These are phyloP conservation scores for Callorhinus ursinus DNA, from an alignment of 2,113 vertebrate species.

Conservation along the genomic window DNA sequence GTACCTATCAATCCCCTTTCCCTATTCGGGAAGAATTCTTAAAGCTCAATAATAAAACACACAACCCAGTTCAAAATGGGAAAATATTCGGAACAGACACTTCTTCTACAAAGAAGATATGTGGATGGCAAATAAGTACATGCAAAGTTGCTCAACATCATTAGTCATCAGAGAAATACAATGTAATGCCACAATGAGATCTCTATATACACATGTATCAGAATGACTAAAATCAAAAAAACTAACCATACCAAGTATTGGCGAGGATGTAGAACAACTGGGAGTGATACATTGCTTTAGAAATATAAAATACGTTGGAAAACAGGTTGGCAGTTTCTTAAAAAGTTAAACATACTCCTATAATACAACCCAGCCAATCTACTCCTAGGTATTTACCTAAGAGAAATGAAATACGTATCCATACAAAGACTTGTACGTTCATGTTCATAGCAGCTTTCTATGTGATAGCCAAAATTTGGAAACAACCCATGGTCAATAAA, in stretches of 20 bases:
- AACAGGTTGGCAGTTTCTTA: conserved; percentile 40
- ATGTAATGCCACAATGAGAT: neutral
- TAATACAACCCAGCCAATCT: neutral
- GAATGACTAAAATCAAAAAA: conserved; percentile 22
- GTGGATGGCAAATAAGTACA: neutral
- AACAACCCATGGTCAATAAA: neutral
- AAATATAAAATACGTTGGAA: conserved; percentile 37
- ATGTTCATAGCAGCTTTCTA: conserved; percentile 16
- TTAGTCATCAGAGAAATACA: conserved; percentile 26
- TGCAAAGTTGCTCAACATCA: neutral
- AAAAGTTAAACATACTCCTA: conserved; percentile 31
- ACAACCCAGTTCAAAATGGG: neutral
- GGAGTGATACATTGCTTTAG: neutral
- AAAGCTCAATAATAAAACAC: neutral
- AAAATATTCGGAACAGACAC: neutral
- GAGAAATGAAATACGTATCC: conserved; percentile 4
- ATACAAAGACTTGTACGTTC: conserved; percentile 7
- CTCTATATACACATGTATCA: neutral
- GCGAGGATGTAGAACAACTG: neutral
- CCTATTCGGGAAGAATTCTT: neutral
- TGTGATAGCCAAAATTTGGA: neutral
- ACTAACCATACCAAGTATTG: neutral
- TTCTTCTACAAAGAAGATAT: conserved; percentile 28
- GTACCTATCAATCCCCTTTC: neutral
- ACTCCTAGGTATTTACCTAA: conserved; percentile 18